Evolutionary conservation across 2,888 invertebrate species (phyloP).

Genomic region (Chironomus tentans): DNA sequence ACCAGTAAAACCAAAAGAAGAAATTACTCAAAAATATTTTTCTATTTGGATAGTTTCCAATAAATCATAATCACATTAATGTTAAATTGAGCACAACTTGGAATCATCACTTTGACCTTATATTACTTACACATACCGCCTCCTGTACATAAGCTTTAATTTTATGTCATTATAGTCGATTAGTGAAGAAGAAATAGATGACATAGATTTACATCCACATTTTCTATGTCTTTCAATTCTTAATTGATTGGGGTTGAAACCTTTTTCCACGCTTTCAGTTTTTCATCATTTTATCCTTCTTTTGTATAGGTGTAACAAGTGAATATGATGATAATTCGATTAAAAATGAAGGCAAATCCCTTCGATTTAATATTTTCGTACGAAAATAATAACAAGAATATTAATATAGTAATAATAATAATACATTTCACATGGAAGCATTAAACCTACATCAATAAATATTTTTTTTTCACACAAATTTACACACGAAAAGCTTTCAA

Average conservation of each 20-base stretch:
- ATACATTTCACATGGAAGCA: not conserved
- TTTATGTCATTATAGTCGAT: not conserved
- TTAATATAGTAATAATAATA: not conserved
- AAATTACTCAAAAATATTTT: no score
- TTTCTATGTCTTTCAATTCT: no score
- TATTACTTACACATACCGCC: no score
- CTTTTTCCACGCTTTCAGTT: no score
- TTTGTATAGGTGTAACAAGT: not conserved
- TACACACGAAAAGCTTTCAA: not conserved
- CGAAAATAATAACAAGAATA: no score
- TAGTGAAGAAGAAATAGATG: not conserved
- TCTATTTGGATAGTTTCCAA: no score
- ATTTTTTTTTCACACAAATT: not conserved
- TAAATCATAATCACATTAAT: no score
- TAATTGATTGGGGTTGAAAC: not conserved
- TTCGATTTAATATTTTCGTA: not conserved
- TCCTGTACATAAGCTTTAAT: no score
- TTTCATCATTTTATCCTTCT: no score
- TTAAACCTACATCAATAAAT: slow-evolving; percentile 2
- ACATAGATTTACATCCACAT: not conserved
- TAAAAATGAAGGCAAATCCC: not conserved
- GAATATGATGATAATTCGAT: slow-evolving; percentile 1
- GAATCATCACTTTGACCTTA: no score
- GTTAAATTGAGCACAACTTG: no score
- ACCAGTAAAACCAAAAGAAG: no score